Evolutionary conservation across 2,888 invertebrate genomes (phyloP), one percentile per base, ranked within the genome.

Genomic region (Limulus polyphemus): DNA sequence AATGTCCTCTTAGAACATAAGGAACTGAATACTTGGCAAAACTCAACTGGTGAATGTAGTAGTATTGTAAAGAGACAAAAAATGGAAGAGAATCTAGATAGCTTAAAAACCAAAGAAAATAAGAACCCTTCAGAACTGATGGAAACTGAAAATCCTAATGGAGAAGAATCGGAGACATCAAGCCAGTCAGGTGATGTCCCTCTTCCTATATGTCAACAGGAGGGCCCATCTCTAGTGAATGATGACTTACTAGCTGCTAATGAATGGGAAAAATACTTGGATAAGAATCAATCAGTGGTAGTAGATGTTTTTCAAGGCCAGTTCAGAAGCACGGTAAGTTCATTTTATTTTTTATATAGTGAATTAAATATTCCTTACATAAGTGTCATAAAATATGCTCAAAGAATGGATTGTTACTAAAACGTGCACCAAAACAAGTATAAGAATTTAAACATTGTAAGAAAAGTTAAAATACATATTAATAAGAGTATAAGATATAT

Each of bases 231-330:
- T 58, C 2, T 71, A 74, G 47, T 32, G 14, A 54, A 54, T 17
- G 54, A 54, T 54, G 65, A 71, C 50, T 59, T 69, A 11, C 79
- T 79, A 62, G 82, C 82, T 0, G 80, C 81, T 62, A 77, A 77
- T 66, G 80, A 80, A 57, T 83, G 83, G 83, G 76, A 79, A 55
- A 78, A 79, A 65, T 82, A 83, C 70, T 73, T 81, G 59, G 73
- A 75, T 57, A 75, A 76, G n/a, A 83, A 83, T 72, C 76, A 80
- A 68, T 83, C 82, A 68, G 76, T 83, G 17, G 78, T 83, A 58
- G 82, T 82, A 47, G 80, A 81, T 68, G 82, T 82, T 59, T 83
- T 83, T 73, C 83, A 83, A 73, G 83, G 83, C 58, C 83, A 83
- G 72, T 83, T 83, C 71, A 82, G 82, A 70, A 83, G 82, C 74